Conservation (phyloP, 2,797 vertebrate species). For the Pygocentrus nattereri region DNA sequence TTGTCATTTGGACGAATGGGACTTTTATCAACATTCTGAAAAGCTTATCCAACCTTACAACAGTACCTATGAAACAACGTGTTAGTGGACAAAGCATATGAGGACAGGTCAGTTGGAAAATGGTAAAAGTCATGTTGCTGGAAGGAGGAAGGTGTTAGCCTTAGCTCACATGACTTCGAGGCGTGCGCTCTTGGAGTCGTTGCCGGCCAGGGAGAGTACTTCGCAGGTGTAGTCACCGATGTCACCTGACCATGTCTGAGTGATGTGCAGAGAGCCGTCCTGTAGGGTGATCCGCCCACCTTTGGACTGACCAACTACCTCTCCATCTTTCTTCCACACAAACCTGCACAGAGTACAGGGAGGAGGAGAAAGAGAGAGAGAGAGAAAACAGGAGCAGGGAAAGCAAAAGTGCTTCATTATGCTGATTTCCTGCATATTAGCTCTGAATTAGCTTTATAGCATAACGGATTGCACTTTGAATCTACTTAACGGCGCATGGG, state of each 20-base stretch:
- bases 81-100: not conserved
- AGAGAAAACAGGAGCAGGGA: not conserved
- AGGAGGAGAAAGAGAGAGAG: not conserved
- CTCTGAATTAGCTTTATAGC: conserved; percentile 57
- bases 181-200: conserved; percentile 86
- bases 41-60: not conserved
- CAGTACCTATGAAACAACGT: not conserved
- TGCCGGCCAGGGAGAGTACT: conserved; percentile 89
- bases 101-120: conserved; percentile 3
- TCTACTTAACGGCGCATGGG: conserved; percentile 54
- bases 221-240: conserved; percentile 95
- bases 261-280: conserved; percentile 89
- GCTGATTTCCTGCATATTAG: conserved; percentile 59
- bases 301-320: conserved; percentile 77
- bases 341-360: conserved; percentile 77
- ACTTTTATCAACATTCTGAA: not conserved
- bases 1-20: not conserved
- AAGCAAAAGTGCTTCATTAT: conserved; percentile 55
- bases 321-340: conserved; percentile 87
- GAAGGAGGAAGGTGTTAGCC: not conserved
- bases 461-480: conserved; percentile 54
- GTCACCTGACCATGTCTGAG: conserved; percentile 97
- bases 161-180: conserved; percentile 95
- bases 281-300: conserved; percentile 86
- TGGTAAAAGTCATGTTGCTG: conserved; percentile 23